A percentile compares a stretch with the other conserved stretches of the same genome.
Conservation (phyloP, 1,140 invertebrate genomes). For the Potamilus streckersoni region DNA sequence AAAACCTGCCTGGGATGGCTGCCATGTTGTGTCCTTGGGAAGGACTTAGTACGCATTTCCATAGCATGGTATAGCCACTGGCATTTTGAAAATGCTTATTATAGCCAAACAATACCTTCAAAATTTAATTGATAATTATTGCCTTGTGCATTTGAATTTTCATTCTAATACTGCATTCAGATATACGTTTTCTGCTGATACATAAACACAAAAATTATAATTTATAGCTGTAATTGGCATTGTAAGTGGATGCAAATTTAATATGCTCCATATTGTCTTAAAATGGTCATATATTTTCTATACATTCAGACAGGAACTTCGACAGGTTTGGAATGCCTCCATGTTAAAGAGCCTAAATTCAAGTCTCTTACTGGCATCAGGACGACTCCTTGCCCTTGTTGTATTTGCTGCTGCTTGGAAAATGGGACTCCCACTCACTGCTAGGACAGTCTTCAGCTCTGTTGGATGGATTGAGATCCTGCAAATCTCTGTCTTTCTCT, state of each 20-base stretch:
- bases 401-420: constrained; percentile 12
- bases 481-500: constrained; percentile 16
- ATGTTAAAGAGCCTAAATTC: constrained; percentile 10
- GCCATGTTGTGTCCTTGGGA: no score
- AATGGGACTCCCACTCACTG: constrained; percentile 6
- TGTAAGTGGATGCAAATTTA: neutral
- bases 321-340: constrained; percentile 1
- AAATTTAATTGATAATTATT: no score
- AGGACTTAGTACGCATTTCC: no score
- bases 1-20: neutral
- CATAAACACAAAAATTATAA: no score
- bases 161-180: no score
- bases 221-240: no score
- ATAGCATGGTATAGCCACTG: neutral
- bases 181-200: no score
- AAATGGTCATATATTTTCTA: no score
- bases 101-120: no score
- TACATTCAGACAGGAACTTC: constrained; percentile 11
- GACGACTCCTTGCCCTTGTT: constrained; percentile 1
- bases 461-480: constrained; percentile 12
- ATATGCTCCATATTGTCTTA: no score
- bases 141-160: no score
- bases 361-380: neutral
- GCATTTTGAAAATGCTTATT: no score
- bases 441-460: constrained; percentile 3